Evolutionary conservation across 1,140 invertebrate species (phyloP), one percentile per base, ranked within the genome.

Genomic region (Acromyrmex heyeri): DNA sequence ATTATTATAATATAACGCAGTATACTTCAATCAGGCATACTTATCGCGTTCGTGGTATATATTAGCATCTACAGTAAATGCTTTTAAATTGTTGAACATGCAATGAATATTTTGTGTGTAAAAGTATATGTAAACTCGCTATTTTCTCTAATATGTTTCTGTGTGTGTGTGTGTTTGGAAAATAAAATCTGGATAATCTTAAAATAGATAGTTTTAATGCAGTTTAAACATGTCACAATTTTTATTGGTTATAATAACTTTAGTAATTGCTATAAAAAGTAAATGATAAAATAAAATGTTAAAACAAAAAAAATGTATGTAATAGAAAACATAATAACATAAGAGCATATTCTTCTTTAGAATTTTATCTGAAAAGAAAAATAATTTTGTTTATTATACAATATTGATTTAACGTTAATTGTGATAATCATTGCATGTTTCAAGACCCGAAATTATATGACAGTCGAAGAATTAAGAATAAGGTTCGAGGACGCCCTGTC

Each of bases 91-190:
- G 5, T 55, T 69, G 64, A 69, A 55, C 21, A 44, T 57, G 14
- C 16, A 57, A 81, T 57, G 30, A 81, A 81, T 81, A 70, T 70
- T 57, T 57, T 70, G 16, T 69, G 38, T 44, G 8, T 10, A 12
- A 55, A 24, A 14, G 12, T 69, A 38, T 1, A 4, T n/a, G 14
- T 67, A 27, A 67, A 55, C n/a, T 81, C 5, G 18, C 5, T 16
- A 24, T 55, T 81, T 34, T 67, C 10, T 50, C 7, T 5, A 48
- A 53, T 55, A 57, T 14, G 8, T 44, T 3, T 44, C 1, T 24
- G 38, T 44, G 38, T 44, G 8, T 10, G 38, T 44, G 38, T 44
- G 38, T 34, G 21, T 38, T 67, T 2, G 21, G 3, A 79, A 53
- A 69, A 79, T 69, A 38, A 79, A 79, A 79, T 2, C 8, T 30